Percentiles rank a stretch among this genome's conserved stretches.
Evolutionary conservation across 2,797 vertebrate genomes (phyloP).

Genomic region (Phrynocephalus guinanensis): DNA sequence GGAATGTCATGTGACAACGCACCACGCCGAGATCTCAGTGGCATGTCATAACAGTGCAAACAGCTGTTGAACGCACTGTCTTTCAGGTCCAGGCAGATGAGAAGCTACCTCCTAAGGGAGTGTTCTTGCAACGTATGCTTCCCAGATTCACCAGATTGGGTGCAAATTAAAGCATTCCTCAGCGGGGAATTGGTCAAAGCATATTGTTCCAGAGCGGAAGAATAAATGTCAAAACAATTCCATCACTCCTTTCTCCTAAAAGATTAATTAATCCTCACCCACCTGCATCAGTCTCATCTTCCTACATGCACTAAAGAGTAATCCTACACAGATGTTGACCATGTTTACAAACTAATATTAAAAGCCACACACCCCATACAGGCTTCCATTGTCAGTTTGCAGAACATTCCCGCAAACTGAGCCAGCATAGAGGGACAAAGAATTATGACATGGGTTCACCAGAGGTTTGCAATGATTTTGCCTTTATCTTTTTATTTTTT

Average conservation of each 20-base stretch:
- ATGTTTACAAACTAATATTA: not conserved
- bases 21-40: slow-evolving; percentile 45
- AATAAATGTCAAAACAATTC: slow-evolving; percentile 12
- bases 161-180: slow-evolving; percentile 49
- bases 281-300: not conserved
- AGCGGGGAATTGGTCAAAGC: slow-evolving; percentile 2
- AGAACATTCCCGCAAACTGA: no score
- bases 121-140: slow-evolving; percentile 38
- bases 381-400: not conserved
- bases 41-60: slow-evolving; percentile 34
- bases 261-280: not conserved
- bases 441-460: no score
- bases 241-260: not conserved
- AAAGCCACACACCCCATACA: not conserved
- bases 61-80: slow-evolving; percentile 61
- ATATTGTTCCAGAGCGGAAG: slow-evolving; percentile 13
- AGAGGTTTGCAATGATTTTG: no score
- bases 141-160: slow-evolving; percentile 62
- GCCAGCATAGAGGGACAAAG: no score
- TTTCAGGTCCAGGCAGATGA: slow-evolving; percentile 60
- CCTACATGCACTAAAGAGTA: no score
- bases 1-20: slow-evolving; percentile 54
- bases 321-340: not conserved
- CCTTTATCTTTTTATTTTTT: no score
- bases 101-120: slow-evolving; percentile 56